Conservation (phyloP, 2,113 vertebrate genomes). For the Macquaria ambigua region DNA sequence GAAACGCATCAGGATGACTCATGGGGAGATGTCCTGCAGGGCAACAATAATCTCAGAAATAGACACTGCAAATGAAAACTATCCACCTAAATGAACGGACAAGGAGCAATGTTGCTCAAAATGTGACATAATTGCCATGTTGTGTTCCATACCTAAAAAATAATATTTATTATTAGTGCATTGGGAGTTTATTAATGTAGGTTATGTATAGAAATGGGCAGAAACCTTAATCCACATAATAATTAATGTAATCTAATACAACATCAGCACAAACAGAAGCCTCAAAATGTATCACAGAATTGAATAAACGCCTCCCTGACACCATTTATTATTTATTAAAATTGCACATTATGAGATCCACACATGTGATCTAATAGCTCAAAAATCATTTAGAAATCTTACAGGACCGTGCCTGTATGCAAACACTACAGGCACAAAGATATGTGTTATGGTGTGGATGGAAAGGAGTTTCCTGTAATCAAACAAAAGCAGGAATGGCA, state of each 20-base stretch:
- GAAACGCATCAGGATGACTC: slow-evolving; percentile 76
- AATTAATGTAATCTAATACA: background rate
- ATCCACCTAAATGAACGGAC: background rate
- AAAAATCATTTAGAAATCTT: background rate
- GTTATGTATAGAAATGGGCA: background rate
- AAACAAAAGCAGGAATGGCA: background rate
- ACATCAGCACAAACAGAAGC: background rate
- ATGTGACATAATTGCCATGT: background rate
- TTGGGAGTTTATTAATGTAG: background rate
- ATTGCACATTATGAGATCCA: background rate
- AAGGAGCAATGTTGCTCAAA: background rate
- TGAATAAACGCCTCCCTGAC: background rate
- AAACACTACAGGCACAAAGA: background rate
- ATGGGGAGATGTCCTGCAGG: slow-evolving; percentile 31
- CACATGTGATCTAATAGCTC: background rate
- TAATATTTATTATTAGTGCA: background rate
- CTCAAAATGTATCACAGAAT: background rate
- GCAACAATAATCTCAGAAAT: background rate
- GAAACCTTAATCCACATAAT: background rate
- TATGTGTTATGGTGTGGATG: background rate
- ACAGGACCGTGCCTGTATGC: background rate
- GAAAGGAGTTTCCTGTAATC: background rate
- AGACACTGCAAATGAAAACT: background rate
- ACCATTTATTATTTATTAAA: background rate
- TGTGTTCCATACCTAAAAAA: background rate